phyloP scores from a whole-genome alignment of 2,113 vertebrate genomes.

The Sylvilagus bachmani region DNA sequence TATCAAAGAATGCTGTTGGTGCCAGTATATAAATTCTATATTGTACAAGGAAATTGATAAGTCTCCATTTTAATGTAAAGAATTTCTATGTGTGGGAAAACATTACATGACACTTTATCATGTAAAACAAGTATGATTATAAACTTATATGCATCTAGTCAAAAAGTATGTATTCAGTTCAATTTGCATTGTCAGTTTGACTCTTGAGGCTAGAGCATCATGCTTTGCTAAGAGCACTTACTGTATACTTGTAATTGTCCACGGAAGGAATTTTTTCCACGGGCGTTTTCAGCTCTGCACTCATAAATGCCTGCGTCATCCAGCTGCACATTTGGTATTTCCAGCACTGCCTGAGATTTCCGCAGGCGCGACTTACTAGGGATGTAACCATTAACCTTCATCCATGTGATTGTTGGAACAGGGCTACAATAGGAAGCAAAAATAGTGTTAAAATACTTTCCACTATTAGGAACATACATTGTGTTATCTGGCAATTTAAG shows the following conservation, averaged over 20 bases:
- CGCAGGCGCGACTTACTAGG: conserved; percentile 96
- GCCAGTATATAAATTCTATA: not conserved
- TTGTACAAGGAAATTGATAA: not conserved
- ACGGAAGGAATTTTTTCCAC: conserved; percentile 96
- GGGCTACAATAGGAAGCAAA: conserved; percentile 90
- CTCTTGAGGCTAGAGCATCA: not conserved
- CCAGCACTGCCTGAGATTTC: conserved; percentile 97
- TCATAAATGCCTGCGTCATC: conserved; percentile 96
- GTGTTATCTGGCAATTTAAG: conserved; percentile 86
- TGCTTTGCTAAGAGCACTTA: conserved; percentile 87
- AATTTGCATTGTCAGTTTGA: conserved; percentile 32
- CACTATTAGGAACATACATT: conserved; percentile 76
- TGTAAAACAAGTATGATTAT: not conserved
- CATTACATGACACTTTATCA: not conserved
- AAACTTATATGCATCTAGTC: conserved; percentile 7
- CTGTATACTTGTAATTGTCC: conserved; percentile 98
- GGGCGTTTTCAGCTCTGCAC: conserved; percentile 96
- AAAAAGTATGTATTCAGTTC: not conserved
- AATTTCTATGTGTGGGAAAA: not conserved
- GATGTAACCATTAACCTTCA: conserved; percentile 96
- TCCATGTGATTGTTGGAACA: conserved; percentile 98
- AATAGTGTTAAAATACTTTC: conserved; percentile 80
- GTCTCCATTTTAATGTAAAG: conserved; percentile 21
- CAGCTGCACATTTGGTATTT: conserved; percentile 97
- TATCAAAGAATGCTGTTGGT: not conserved